Evolutionary conservation across 2,797 vertebrate species (phyloP).

Genomic region (Erithacus rubecula): DNA sequence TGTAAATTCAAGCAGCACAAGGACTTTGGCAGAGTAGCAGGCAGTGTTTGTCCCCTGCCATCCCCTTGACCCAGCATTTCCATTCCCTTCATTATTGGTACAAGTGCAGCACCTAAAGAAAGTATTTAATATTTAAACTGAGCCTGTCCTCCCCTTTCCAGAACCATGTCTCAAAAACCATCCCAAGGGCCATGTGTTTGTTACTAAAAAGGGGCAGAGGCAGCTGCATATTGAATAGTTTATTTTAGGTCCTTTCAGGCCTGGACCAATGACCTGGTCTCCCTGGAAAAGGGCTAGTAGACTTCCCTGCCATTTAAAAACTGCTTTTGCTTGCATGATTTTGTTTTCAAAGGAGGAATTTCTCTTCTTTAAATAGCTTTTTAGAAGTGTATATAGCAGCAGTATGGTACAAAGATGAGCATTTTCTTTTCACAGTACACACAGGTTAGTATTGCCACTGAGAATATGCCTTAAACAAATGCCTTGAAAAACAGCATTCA

Average conservation of each 20-base stretch:
- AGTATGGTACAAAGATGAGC: slow-evolving; percentile 29
- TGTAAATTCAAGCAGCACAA: background rate
- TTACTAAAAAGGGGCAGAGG: background rate
- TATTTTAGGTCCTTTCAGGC: slow-evolving; percentile 46
- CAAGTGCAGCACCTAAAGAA: background rate
- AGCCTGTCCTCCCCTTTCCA: background rate
- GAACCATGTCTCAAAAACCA: background rate
- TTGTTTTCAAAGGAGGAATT: background rate
- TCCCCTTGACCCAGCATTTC: background rate
- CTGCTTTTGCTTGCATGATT: background rate
- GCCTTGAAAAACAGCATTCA: background rate
- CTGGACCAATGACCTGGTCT: slow-evolving; percentile 7
- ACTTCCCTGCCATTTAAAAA: slow-evolving; percentile 27
- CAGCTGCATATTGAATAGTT: slow-evolving; percentile 25
- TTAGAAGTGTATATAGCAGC: slow-evolving; percentile 44
- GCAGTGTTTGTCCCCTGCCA: background rate
- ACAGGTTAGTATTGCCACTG: slow-evolving; percentile 52
- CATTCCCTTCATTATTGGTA: background rate
- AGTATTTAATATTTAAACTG: background rate
- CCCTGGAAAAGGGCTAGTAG: background rate
- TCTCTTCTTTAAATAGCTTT: slow-evolving; percentile 43
- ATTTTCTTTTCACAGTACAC: slow-evolving; percentile 39
- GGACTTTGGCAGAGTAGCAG: background rate
- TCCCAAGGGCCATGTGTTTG: background rate
- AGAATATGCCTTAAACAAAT: slow-evolving; percentile 20